Evolutionary conservation across 2,113 vertebrate genomes (phyloP).

Genomic region (Paracanthobrama guichenoti): DNA sequence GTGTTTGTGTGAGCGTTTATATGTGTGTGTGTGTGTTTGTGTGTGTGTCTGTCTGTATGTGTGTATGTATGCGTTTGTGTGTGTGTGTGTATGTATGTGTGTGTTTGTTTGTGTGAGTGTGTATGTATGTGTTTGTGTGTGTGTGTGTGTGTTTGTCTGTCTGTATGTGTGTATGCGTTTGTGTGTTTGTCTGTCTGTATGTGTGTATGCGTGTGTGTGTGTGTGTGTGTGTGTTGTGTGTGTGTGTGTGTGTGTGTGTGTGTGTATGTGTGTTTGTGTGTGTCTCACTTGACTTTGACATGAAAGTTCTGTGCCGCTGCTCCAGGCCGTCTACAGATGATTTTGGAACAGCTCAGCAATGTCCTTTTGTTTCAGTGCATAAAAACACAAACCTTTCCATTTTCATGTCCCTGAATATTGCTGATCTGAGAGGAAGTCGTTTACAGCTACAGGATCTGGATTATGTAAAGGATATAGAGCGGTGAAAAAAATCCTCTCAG

Average conservation of each 20-base stretch:
- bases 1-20: accelerated
- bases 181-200: no score
- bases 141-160: background rate
- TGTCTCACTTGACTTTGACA: conserved; percentile 43
- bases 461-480: conserved; percentile 38
- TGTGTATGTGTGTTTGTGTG: background rate
- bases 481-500: conserved; percentile 36
- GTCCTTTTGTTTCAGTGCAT: conserved; percentile 54
- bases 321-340: conserved; percentile 38
- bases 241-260: conserved; percentile 19
- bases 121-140: background rate
- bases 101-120: background rate
- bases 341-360: conserved; percentile 56
- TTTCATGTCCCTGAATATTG: conserved; percentile 54
- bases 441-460: conserved; percentile 48
- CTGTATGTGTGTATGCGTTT: accelerated
- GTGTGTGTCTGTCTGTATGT: background rate
- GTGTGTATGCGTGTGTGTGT: background rate
- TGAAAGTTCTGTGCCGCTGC: conserved; percentile 38
- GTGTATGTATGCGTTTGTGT: background rate
- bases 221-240: background rate
- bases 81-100: background rate
- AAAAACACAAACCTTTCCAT: conserved; percentile 54
- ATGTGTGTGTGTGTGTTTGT: background rate
- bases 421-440: conserved; percentile 48